Conservation (phyloP, 2,888 invertebrate genomes). For the Autographa gamma region DNA sequence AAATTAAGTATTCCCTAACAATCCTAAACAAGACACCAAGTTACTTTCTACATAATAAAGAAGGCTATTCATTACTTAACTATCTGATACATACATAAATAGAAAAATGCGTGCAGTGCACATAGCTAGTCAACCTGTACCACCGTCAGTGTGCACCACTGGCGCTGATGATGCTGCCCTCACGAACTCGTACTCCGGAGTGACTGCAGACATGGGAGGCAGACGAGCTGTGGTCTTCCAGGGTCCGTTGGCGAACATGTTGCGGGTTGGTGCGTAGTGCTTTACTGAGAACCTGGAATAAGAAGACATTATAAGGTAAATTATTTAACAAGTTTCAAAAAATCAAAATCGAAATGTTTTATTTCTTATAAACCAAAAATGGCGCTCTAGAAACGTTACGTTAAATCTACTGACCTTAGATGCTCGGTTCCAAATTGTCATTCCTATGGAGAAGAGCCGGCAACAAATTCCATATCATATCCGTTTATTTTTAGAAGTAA, state of each 20-base stretch:
- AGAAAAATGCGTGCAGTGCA: constrained; percentile 70
- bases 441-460: too few relatives aligned
- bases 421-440: too few relatives aligned
- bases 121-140: constrained; percentile 76
- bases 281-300: constrained; percentile 77
- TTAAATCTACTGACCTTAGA: too few relatives aligned
- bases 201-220: constrained; percentile 61
- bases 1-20: not conserved
- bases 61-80: not conserved
- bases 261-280: constrained; percentile 68
- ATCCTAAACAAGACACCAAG: not conserved
- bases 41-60: not conserved
- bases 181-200: constrained; percentile 78
- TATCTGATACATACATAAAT: constrained; percentile 22
- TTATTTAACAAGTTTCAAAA: too few relatives aligned
- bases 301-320: not conserved
- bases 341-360: too few relatives aligned
- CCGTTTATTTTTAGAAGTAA: too few relatives aligned
- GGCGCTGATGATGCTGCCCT: constrained; percentile 73
- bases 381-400: too few relatives aligned
- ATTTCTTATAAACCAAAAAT: too few relatives aligned
- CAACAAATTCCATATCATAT: too few relatives aligned
- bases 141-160: constrained; percentile 74
- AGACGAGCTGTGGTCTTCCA: constrained; percentile 77
- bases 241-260: constrained; percentile 64